Evolutionary conservation across 23 tunicate species (phyloP), one percentile per base, ranked within the genome.

Genomic region (Trididemnum nubilum): DNA sequence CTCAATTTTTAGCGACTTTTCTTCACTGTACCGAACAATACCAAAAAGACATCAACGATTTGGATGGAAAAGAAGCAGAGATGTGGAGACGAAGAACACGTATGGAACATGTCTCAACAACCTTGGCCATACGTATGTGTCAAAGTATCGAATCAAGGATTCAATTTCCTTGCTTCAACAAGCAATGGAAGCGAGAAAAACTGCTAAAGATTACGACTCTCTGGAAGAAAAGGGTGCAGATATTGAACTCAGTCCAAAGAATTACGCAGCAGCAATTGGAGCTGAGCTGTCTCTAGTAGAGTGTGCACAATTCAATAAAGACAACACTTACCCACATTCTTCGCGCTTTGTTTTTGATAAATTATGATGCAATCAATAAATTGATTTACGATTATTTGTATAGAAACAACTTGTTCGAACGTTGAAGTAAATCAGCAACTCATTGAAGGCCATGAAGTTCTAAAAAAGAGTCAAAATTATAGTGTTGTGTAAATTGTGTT

Each of bases 141-240:
- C 64, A 26, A 33, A 36, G 33, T 21, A 36, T 22, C 73, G 84
- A 15, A 25, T 57, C n/a, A 64, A 64, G 19, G 84, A 63, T n/a
- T 73, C 84, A 4, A 15, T 15, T 9, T 12, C 29, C 2, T 64
- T 23, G 7, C 64, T 80, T 33, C 31, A 30, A 2, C 30, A 80
- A 80, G 84, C 84, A 21, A 64, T 80, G 33, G 73, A 52, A n/a
- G 73, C 84, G 39, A 77, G 30, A 67, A 22, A 77, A 38, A 52
- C 31, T 2, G 81, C 81, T 29, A 21, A 77, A 77, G 67, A 77
- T 51, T 77, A 77, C 67, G 67, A 77, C 28, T 27, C 66, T 3
- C 25, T 33, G 12, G 81, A 66, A 5, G 81, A 77, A 77, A 25
- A 77, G 29, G 28, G 37, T 51, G 37, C 52, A 33, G 81, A 77